Evolutionary conservation across 2,113 vertebrate species (phyloP).

Genomic region (Bujurquina vittata): DNA sequence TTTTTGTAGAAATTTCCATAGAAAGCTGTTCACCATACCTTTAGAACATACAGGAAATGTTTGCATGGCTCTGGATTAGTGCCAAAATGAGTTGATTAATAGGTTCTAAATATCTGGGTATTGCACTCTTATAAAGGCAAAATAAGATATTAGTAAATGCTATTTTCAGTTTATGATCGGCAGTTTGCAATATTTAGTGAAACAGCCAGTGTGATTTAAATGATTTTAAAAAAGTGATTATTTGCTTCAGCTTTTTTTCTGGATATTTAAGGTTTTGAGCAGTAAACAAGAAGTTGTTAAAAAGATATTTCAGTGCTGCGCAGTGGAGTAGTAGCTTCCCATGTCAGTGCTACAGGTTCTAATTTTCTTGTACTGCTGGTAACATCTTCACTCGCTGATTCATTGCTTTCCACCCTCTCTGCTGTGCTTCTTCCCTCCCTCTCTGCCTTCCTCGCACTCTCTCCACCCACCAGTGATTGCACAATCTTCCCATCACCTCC

Average conservation of each 20-base stretch:
- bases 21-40: not conserved
- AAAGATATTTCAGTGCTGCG: not conserved
- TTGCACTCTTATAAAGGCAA: not conserved
- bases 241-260: not conserved
- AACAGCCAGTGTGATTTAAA: not conserved
- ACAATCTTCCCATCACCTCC: constrained; percentile 69
- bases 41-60: not conserved
- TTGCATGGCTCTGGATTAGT: too few relatives aligned
- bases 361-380: constrained; percentile 31
- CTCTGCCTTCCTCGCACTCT: constrained; percentile 36
- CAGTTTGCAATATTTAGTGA: not conserved
- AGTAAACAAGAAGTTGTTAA: constrained; percentile 5
- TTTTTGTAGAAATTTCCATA: not conserved
- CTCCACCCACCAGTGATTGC: constrained; percentile 66
- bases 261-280: not conserved
- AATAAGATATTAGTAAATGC: not conserved
- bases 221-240: not conserved
- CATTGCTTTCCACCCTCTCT: constrained; percentile 32
- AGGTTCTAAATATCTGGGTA: too few relatives aligned
- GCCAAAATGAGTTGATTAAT: too few relatives aligned
- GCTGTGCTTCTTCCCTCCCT: constrained; percentile 40
- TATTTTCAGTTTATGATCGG: not conserved
- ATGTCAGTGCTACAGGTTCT: constrained; percentile 23
- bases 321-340: constrained; percentile 1
- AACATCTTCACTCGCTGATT: constrained; percentile 42